Percentiles rank a stretch among this genome's conserved stretches.
Conservation (phyloP, 2,113 vertebrate genomes). For the Tetrax tetrax region DNA sequence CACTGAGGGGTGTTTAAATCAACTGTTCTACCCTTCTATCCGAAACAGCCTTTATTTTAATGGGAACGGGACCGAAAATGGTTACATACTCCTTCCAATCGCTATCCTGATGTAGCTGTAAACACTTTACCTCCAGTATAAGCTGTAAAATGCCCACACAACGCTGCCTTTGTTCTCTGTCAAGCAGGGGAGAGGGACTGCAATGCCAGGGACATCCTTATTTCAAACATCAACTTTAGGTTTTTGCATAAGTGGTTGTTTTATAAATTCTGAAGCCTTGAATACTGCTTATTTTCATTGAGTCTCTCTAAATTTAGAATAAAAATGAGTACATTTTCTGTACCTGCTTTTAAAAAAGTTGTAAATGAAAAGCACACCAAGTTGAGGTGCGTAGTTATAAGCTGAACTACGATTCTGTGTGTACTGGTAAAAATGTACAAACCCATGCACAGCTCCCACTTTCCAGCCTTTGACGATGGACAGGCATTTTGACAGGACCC, state of each 20-base stretch:
- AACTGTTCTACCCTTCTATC: background rate
- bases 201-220: background rate
- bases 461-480: background rate
- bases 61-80: background rate
- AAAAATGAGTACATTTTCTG: background rate
- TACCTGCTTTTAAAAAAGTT: background rate
- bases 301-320: background rate
- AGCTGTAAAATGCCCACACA: slow-evolving; percentile 17
- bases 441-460: background rate
- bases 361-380: background rate
- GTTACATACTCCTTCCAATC: background rate
- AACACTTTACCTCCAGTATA: background rate
- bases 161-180: slow-evolving; percentile 21
- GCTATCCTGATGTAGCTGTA: background rate
- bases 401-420: background rate
- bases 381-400: background rate
- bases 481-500: background rate
- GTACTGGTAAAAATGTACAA: background rate
- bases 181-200: background rate
- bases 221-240: background rate
- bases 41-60: background rate
- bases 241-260: background rate
- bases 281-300: background rate
- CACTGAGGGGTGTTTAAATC: background rate
- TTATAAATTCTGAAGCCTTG: background rate